These are phyloP conservation scores for Lepidothrix coronata DNA, from an alignment of 2,113 vertebrate genomes.

Conservation along the genomic window DNA sequence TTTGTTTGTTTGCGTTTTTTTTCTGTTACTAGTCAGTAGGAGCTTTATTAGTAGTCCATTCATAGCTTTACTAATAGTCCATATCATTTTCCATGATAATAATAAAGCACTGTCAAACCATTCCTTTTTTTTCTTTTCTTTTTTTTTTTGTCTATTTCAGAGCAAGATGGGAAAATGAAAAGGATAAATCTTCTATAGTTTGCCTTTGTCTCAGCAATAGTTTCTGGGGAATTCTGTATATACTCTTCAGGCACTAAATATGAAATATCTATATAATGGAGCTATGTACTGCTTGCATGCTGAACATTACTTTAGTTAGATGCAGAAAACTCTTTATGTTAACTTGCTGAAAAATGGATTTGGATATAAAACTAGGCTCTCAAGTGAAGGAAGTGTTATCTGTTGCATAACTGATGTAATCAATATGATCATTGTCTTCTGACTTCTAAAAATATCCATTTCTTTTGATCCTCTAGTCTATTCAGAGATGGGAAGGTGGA, in stretches of 20 bases:
- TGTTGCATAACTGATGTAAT: background rate
- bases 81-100: background rate
- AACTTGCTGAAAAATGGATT: background rate
- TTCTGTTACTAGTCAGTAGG: background rate
- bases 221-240: background rate
- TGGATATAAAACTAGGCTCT: background rate
- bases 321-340: background rate
- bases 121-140: background rate
- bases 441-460: background rate
- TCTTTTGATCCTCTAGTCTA: background rate
- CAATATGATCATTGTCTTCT: background rate
- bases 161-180: background rate
- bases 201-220: background rate
- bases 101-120: background rate
- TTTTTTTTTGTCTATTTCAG: background rate
- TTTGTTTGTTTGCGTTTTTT: background rate
- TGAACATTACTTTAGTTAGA: background rate
- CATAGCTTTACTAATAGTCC: background rate
- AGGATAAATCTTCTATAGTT: background rate
- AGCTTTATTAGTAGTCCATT: background rate
- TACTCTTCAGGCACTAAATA: background rate
- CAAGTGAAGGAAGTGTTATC: background rate
- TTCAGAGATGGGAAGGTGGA: background rate
- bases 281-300: background rate
- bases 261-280: background rate